phyloP scores from a whole-genome alignment of 2,888 invertebrate genomes.

The Zygothrica quintamaculata region DNA sequence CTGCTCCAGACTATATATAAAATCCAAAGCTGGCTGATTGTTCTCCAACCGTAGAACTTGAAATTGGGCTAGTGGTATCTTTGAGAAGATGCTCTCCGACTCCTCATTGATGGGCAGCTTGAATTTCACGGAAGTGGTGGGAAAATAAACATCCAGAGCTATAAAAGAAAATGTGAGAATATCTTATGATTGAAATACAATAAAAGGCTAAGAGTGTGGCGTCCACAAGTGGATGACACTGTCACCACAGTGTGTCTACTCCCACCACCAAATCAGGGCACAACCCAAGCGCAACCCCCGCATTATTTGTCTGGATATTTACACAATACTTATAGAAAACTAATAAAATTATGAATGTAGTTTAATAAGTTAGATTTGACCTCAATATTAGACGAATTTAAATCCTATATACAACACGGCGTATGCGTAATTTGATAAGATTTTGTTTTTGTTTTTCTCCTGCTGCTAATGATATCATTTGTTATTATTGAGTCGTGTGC shows the following conservation, averaged over 20 bases:
- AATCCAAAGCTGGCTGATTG: slow-evolving; percentile 72
- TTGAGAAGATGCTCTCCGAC: slow-evolving; percentile 82
- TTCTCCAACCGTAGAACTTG: slow-evolving; percentile 77
- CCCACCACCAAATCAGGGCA: not conserved
- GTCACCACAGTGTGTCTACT: slow-evolving; percentile 13
- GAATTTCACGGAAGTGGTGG: slow-evolving; percentile 81
- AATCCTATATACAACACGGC: slow-evolving; percentile 47
- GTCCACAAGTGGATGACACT: slow-evolving; percentile 53
- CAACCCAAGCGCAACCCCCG: slow-evolving; percentile 36
- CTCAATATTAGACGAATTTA: slow-evolving; percentile 51
- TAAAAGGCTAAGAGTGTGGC: slow-evolving; percentile 26
- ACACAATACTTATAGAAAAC: slow-evolving; percentile 28
- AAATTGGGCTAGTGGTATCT: slow-evolving; percentile 83
- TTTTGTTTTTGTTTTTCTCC: slow-evolving; percentile 29
- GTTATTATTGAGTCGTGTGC: slow-evolving; percentile 56
- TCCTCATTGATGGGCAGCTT: slow-evolving; percentile 83
- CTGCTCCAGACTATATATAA: slow-evolving; percentile 81
- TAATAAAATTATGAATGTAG: slow-evolving; percentile 68
- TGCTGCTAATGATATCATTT: slow-evolving; percentile 63
- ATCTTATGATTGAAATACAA: slow-evolving; percentile 6
- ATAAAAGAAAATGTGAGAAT: slow-evolving; percentile 30
- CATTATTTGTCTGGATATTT: slow-evolving; percentile 34
- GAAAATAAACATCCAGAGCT: slow-evolving; percentile 83
- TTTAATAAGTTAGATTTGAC: slow-evolving; percentile 71
- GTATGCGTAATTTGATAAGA: slow-evolving; percentile 79